Evolutionary conservation across 2,888 invertebrate genomes (phyloP).

Genomic region (Plagodis pulveraria): DNA sequence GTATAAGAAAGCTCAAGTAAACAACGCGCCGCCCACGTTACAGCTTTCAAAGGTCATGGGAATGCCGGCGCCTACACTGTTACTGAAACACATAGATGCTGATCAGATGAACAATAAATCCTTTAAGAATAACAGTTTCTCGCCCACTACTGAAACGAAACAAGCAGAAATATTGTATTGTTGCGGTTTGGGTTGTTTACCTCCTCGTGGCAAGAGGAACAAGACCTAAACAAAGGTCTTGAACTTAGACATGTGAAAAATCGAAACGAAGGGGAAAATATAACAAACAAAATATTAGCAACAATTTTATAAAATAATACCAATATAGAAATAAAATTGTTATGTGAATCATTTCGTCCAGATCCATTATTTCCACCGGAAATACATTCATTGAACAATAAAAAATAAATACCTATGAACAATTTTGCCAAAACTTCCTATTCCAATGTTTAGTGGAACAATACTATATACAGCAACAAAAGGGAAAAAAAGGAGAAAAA

Average conservation of each 20-base stretch:
- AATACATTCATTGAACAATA: neutral
- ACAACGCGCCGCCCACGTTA: constrained; percentile 37
- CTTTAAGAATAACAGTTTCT: constrained; percentile 39
- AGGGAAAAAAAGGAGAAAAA: constrained; percentile 39
- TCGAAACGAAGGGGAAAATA: too few relatives aligned
- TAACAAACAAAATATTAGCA: too few relatives aligned
- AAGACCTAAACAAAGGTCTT: neutral
- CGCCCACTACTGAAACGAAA: constrained; percentile 28
- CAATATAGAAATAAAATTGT: too few relatives aligned
- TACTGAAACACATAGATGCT: constrained; percentile 26
- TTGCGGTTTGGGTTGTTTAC: constrained; percentile 4
- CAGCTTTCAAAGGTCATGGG: constrained; percentile 46
- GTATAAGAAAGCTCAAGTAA: constrained; percentile 30
- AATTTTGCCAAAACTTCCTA: constrained; percentile 44
- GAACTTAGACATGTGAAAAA: too few relatives aligned
- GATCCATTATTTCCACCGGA: neutral
- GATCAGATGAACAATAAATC: constrained; percentile 40
- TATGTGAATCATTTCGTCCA: too few relatives aligned
- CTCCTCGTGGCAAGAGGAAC: neutral
- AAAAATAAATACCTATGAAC: neutral
- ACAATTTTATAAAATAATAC: too few relatives aligned
- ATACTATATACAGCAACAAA: constrained; percentile 30
- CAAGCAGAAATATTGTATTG: too few relatives aligned
- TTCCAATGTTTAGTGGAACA: constrained; percentile 44
- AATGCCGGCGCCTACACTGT: constrained; percentile 45